Conservation (phyloP, 2,797 vertebrate species). For the Phoxinus dragarum region DNA sequence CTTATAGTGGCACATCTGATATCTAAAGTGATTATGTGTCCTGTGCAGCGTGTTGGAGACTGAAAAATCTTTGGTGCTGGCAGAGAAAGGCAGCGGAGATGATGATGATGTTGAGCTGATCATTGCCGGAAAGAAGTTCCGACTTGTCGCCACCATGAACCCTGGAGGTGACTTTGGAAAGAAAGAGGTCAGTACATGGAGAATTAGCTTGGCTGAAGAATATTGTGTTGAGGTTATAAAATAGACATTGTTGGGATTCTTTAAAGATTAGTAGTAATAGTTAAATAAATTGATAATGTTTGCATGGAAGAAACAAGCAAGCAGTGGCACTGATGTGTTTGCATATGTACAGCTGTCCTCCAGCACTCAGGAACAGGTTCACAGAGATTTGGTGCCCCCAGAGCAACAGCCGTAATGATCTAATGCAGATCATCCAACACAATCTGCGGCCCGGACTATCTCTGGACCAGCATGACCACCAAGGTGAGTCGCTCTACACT, state of each 20-base stretch:
- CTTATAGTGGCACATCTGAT: neutral
- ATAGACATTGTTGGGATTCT: neutral
- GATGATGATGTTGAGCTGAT: constrained; percentile 88
- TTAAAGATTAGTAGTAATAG: neutral
- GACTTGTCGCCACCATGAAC: constrained; percentile 96
- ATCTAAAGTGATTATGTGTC: neutral
- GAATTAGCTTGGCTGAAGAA: neutral
- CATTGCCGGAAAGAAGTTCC: constrained; percentile 84
- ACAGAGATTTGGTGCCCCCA: constrained; percentile 99
- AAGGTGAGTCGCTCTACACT: constrained; percentile 69
- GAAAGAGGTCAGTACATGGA: constrained; percentile 87
- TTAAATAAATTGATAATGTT: neutral
- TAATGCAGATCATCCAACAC: constrained; percentile 89
- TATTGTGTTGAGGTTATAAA: neutral
- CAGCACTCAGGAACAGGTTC: constrained; percentile 94
- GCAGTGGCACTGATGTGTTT: constrained; percentile 10
- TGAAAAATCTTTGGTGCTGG: constrained; percentile 89
- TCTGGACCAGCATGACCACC: constrained; percentile 71
- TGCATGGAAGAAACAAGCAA: neutral
- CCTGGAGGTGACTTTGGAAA: constrained; percentile 98
- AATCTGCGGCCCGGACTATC: constrained; percentile 86
- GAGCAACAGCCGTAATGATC: constrained; percentile 84
- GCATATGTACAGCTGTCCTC: constrained; percentile 86
- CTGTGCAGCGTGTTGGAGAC: constrained; percentile 89
- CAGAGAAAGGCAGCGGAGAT: constrained; percentile 92